phyloP scores from a whole-genome alignment of 2,797 vertebrate species.

The Tolypeutes matacus region DNA sequence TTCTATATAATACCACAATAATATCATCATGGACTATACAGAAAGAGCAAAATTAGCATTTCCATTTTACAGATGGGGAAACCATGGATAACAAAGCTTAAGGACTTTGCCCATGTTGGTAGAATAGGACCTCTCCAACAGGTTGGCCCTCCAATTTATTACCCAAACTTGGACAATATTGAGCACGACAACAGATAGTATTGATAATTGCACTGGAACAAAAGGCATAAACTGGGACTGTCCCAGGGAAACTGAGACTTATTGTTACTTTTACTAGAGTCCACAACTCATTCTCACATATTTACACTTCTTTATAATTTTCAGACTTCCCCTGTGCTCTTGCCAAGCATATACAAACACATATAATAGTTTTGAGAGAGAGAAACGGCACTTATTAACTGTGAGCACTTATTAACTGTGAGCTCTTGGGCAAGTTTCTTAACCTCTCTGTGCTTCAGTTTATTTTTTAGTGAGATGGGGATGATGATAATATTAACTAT shows the following conservation, averaged over 20 bases:
- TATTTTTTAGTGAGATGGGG: conserved; percentile 21
- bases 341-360: not conserved
- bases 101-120: not conserved
- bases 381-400: too few relatives aligned
- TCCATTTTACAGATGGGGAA: not conserved
- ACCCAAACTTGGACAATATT: not conserved
- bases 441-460: conserved; percentile 15
- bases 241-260: not conserved
- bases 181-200: not conserved
- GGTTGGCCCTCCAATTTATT: not conserved
- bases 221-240: not conserved
- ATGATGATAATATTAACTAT: not conserved
- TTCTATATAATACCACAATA: not conserved
- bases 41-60: not conserved
- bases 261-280: not conserved
- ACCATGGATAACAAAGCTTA: conserved; percentile 12
- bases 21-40: not conserved
- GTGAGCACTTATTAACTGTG: not conserved
- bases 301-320: not conserved
- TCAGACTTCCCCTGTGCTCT: not conserved
- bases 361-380: not conserved
- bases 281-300: not conserved
- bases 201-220: conserved; percentile 1
- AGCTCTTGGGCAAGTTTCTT: conserved; percentile 24
- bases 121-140: not conserved